Percentiles rank a stretch among this genome's conserved stretches.
These are phyloP conservation scores for Drosophila siamana DNA, from an alignment of 2,888 invertebrate species.

Conservation along the genomic window DNA sequence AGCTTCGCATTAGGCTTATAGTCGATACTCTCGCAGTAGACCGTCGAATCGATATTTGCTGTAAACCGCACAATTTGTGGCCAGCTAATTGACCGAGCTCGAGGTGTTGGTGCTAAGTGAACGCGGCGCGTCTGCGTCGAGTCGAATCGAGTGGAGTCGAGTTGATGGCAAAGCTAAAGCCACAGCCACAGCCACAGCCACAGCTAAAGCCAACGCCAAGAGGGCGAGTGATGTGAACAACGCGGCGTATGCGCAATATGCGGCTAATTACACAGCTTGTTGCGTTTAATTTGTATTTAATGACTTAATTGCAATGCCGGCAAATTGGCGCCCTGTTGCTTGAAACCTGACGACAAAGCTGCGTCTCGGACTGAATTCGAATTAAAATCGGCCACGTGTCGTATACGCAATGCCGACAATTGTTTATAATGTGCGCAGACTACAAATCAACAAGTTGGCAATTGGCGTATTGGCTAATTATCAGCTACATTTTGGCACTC, in stretches of 20 bases:
- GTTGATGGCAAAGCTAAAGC: too few relatives aligned
- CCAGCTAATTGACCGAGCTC: conserved; percentile 41
- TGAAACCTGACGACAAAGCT: neutral
- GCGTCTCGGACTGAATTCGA: neutral
- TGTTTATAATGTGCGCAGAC: conserved; percentile 40
- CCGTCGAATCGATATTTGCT: conserved; percentile 10
- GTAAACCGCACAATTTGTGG: conserved; percentile 50
- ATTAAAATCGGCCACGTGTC: conserved; percentile 34
- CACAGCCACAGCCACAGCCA: too few relatives aligned
- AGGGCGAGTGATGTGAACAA: conserved; percentile 26
- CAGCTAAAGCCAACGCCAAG: too few relatives aligned
- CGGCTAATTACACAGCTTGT: conserved; percentile 63
- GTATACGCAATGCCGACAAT: conserved; percentile 48
- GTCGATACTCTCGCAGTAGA: neutral
- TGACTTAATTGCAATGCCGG: conserved; percentile 69
- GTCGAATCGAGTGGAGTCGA: neutral
- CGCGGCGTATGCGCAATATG: conserved; percentile 69
- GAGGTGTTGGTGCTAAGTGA: conserved; percentile 41
- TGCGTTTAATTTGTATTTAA: conserved; percentile 74
- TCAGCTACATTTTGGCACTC: conserved; percentile 36
- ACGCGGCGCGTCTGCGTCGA: conserved; percentile 18
- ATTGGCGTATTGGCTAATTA: conserved; percentile 58
- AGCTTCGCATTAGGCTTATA: conserved; percentile 32
- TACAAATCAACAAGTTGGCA: conserved; percentile 17
- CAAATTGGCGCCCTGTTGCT: conserved; percentile 31